Evolutionary conservation across 1,140 invertebrate species (phyloP).

Genomic region (Neodiprion lecontei): DNA sequence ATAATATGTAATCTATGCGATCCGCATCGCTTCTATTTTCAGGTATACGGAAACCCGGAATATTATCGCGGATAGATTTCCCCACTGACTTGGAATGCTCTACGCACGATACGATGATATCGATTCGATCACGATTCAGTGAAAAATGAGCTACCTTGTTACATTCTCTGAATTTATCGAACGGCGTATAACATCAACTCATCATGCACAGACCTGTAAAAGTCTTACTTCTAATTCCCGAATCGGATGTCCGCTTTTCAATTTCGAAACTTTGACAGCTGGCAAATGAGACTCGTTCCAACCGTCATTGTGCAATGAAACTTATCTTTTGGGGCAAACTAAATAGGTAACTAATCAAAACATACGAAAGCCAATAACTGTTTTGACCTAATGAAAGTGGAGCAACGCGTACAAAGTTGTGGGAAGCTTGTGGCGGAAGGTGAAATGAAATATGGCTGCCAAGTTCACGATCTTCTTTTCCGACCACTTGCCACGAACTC

Average conservation of each 20-base stretch:
- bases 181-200: too few relatives aligned
- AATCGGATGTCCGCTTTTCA: neutral
- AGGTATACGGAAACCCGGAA: too few relatives aligned
- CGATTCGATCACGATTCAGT: too few relatives aligned
- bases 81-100: too few relatives aligned
- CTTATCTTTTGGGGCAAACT: neutral
- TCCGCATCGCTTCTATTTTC: too few relatives aligned
- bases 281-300: neutral
- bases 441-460: neutral
- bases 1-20: neutral
- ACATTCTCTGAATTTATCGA: too few relatives aligned
- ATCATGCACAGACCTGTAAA: too few relatives aligned
- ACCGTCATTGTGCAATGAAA: neutral
- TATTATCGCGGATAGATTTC: too few relatives aligned
- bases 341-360: neutral
- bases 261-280: neutral
- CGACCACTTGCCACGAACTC: neutral
- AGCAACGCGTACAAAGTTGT: neutral
- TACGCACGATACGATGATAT: too few relatives aligned
- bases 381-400: neutral
- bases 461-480: neutral
- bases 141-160: too few relatives aligned
- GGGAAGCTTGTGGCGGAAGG: neutral
- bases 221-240: neutral
- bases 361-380: neutral